Conservation (phyloP, 2,113 vertebrate species). For the Poeciliopsis retropinna region DNA sequence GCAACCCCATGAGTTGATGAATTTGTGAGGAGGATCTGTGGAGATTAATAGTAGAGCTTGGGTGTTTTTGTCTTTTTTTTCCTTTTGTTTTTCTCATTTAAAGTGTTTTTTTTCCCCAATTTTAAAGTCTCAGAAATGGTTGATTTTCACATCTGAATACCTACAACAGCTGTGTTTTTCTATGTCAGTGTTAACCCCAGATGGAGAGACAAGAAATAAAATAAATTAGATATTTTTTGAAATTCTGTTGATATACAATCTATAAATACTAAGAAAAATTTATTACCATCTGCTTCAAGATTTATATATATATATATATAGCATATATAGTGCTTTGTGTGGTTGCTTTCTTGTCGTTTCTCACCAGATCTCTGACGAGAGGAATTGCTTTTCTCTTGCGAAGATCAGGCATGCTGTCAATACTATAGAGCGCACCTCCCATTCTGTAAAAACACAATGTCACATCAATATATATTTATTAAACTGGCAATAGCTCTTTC, state of each 20-base stretch:
- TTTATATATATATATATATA: too few species aligned
- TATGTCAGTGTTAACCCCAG: too few species aligned
- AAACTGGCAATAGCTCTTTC: background rate
- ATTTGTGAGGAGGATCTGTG: too few species aligned
- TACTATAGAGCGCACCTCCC: slow-evolving; percentile 95
- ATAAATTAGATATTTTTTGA: background rate
- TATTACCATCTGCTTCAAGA: slow-evolving; percentile 7
- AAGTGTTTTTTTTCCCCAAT: too few species aligned
- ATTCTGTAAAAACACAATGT: slow-evolving; percentile 79
- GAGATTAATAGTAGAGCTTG: background rate
- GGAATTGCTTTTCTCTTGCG: slow-evolving; percentile 96
- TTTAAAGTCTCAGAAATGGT: background rate
- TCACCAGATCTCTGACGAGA: slow-evolving; percentile 96
- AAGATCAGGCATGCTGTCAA: slow-evolving; percentile 99
- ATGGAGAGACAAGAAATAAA: too few species aligned
- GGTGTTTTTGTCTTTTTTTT: background rate
- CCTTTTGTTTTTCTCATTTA: background rate
- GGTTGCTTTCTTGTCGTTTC: slow-evolving; percentile 46
- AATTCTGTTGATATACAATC: background rate
- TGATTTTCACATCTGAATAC: too few species aligned
- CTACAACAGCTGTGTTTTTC: too few species aligned
- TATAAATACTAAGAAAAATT: background rate
- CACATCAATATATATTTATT: background rate
- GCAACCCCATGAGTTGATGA: too few species aligned
- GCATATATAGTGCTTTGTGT: slow-evolving; percentile 1